These are phyloP conservation scores for Odocoileus hemionus DNA, from an alignment of 2,113 vertebrate genomes.

Conservation along the genomic window DNA sequence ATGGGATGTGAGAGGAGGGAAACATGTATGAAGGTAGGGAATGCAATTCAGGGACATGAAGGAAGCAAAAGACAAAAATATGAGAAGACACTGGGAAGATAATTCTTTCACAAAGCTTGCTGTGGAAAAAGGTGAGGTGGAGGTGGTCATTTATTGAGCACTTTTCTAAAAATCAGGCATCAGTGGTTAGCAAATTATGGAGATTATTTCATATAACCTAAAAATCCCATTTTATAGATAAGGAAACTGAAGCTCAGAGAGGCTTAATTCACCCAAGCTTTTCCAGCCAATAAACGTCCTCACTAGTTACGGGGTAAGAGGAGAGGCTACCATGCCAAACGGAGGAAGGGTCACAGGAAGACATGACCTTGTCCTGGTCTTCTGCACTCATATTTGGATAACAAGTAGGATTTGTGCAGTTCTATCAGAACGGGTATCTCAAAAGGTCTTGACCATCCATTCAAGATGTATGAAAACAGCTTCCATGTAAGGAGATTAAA, in stretches of 20 bases:
- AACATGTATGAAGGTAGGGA: not conserved
- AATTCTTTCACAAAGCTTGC: not conserved
- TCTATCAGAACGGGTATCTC: not conserved
- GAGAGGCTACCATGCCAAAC: not conserved
- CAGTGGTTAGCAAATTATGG: not conserved
- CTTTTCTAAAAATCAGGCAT: not conserved
- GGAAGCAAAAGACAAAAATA: not conserved
- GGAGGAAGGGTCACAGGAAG: rapidly evolving
- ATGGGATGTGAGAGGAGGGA: too few species aligned
- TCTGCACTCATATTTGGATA: not conserved
- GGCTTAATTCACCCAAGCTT: not conserved
- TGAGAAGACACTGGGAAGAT: not conserved
- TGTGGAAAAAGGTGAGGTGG: not conserved
- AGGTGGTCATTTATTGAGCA: not conserved
- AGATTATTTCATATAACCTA: not conserved
- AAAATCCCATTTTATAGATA: not conserved
- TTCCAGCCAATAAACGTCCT: not conserved
- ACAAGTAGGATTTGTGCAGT: not conserved
- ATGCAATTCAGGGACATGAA: not conserved
- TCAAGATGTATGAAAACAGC: not conserved
- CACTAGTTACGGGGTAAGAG: not conserved
- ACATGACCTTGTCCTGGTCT: not conserved
- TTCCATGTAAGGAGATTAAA: not conserved
- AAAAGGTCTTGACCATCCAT: not conserved
- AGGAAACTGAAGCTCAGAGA: not conserved